These are phyloP conservation scores for Acridotheres tristis DNA, from an alignment of 2,797 vertebrate genomes.

Conservation along the genomic window DNA sequence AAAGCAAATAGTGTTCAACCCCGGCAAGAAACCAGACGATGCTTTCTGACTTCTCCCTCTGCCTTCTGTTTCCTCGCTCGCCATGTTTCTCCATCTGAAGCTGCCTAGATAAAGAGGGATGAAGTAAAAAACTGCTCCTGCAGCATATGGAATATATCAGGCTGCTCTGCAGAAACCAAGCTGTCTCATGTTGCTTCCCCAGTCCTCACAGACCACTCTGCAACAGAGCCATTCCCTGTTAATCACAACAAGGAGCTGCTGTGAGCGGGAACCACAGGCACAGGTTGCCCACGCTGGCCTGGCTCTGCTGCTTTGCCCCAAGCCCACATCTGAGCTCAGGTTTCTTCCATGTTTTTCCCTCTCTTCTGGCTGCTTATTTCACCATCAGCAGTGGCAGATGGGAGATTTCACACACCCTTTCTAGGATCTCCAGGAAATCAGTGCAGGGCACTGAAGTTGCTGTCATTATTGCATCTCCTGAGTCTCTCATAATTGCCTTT, in stretches of 20 bases:
- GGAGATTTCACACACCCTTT: background rate
- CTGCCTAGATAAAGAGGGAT: conserved; percentile 6
- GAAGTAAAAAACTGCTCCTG: background rate
- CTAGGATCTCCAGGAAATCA: background rate
- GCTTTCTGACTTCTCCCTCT: conserved; percentile 65
- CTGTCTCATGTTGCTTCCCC: background rate
- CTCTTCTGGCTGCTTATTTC: background rate
- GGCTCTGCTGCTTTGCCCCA: background rate
- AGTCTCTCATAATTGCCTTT: background rate
- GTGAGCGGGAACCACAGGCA: accelerated
- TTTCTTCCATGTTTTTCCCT: background rate
- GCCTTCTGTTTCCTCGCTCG: conserved; percentile 22
- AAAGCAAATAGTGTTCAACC: conserved; percentile 70
- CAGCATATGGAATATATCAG: background rate
- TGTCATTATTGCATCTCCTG: background rate
- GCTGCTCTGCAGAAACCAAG: background rate
- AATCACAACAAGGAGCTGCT: background rate
- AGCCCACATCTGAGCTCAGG: background rate
- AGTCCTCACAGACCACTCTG: background rate
- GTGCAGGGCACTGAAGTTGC: background rate
- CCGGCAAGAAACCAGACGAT: conserved; percentile 50
- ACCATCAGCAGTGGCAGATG: background rate
- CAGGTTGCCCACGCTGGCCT: background rate
- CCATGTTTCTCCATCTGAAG: background rate
- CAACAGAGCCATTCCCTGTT: background rate